Evolutionary conservation across 2,888 invertebrate species (phyloP).

Genomic region (Mongoloraphidia duomilia): DNA sequence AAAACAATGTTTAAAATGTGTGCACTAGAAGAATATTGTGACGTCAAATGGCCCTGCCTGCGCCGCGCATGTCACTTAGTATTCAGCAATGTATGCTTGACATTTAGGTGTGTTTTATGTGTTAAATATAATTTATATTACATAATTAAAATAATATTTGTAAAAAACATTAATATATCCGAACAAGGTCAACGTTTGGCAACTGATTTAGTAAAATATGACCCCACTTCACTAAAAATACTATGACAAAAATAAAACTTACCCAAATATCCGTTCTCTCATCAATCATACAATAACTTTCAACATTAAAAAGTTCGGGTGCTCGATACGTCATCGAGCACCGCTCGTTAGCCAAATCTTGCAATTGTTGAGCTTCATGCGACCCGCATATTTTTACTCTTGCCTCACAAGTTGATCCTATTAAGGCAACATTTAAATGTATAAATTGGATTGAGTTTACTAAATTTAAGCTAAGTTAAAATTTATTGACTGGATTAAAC

Average conservation of each 20-base stretch:
- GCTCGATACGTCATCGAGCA: constrained; percentile 81
- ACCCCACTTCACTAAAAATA: too few species aligned
- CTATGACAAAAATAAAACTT: constrained; percentile 13
- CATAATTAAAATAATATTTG: constrained; percentile 1
- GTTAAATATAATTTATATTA: neutral
- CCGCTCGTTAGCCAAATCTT: constrained; percentile 70
- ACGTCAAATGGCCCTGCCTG: neutral
- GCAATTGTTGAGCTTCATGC: constrained; percentile 51
- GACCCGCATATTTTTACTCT: constrained; percentile 49
- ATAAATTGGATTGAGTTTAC: constrained; percentile 2
- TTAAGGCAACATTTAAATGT: constrained; percentile 4
- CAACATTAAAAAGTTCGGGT: constrained; percentile 76
- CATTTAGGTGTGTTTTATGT: too few species aligned
- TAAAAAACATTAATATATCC: neutral
- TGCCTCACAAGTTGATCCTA: constrained; percentile 51
- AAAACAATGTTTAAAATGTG: neutral
- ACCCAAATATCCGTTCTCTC: constrained; percentile 82
- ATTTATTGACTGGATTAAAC: too few species aligned
- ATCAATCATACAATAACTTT: constrained; percentile 64
- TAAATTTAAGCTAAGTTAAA: neutral
- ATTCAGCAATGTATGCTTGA: too few species aligned
- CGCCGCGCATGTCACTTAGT: too few species aligned
- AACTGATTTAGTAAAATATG: too few species aligned
- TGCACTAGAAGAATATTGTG: neutral
- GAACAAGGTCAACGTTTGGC: too few species aligned